Evolutionary conservation across 2,113 vertebrate genomes (phyloP).

Genomic region (Butorides virescens): DNA sequence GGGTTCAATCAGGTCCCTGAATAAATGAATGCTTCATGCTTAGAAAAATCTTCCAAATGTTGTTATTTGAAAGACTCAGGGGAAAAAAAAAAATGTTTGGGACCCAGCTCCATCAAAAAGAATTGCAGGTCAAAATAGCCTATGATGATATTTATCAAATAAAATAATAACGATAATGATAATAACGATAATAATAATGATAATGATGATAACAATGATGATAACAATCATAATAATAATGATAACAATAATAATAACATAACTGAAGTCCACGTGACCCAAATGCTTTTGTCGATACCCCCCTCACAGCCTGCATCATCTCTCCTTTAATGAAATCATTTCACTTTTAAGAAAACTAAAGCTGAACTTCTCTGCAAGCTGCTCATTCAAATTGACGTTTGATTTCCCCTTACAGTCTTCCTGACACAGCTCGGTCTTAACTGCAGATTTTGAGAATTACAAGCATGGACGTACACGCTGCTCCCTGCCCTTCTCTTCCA

Average conservation of each 20-base stretch:
- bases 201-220: no score
- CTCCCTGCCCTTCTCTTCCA: constrained; percentile 45
- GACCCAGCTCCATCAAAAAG: background rate
- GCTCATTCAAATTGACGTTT: background rate
- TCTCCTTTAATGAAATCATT: background rate
- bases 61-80: background rate
- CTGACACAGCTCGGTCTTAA: background rate
- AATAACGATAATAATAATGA: no score
- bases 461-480: constrained; percentile 52
- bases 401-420: constrained; percentile 20
- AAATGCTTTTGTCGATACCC: background rate
- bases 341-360: background rate
- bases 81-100: background rate
- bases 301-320: background rate
- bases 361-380: background rate
- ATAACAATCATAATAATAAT: no score
- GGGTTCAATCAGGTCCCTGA: background rate
- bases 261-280: accelerated
- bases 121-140: background rate
- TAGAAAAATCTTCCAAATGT: background rate
- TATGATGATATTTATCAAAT: background rate
- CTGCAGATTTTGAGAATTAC: constrained; percentile 57
- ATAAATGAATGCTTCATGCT: background rate
- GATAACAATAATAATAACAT: accelerated
- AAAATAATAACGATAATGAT: background rate